Conservation (phyloP, 1,140 invertebrate genomes). For the Eueides isabella region DNA sequence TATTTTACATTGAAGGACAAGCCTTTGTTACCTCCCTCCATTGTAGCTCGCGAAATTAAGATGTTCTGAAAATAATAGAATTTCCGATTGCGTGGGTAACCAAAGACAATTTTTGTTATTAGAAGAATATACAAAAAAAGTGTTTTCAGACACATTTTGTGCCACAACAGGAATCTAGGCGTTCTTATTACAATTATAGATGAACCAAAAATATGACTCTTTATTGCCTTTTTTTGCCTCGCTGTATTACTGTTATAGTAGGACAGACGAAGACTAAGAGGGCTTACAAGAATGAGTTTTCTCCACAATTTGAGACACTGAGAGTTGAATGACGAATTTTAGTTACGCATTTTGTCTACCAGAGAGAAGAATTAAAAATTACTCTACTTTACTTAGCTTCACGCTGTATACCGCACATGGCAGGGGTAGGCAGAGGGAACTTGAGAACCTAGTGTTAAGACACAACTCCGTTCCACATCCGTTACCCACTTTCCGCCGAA, state of each 20-base stretch:
- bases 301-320: no score
- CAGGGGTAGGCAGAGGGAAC: no score
- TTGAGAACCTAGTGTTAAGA: no score
- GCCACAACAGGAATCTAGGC: no score
- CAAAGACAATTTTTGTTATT: constrained; percentile 31
- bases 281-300: background rate
- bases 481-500: no score
- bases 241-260: no score
- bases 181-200: background rate
- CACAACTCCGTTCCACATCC: no score
- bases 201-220: background rate
- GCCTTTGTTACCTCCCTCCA: constrained; percentile 49
- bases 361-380: no score
- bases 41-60: constrained; percentile 58
- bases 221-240: background rate
- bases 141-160: no score
- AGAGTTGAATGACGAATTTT: background rate
- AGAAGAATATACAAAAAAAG: background rate
- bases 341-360: no score
- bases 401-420: no score
- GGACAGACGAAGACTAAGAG: background rate
- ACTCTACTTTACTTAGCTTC: no score
- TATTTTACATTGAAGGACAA: constrained; percentile 51
- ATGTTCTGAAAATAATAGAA: constrained; percentile 59
- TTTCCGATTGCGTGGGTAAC: constrained; percentile 38